Conservation (phyloP, 2,113 vertebrate genomes). For the Colossoma macropomum region DNA sequence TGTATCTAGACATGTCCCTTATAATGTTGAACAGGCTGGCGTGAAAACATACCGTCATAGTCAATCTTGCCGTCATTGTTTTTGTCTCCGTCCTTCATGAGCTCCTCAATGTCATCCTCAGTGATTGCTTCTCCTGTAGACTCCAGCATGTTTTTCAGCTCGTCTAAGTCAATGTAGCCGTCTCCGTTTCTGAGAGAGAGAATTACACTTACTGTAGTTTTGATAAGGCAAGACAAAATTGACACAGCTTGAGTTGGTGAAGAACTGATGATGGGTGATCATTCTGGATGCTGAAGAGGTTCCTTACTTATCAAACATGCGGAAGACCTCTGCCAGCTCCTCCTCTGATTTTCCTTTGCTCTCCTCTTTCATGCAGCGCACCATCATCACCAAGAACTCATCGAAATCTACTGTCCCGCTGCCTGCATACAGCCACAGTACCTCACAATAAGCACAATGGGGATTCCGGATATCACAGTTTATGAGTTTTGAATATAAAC, state of each 20-base stretch:
- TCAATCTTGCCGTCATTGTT: slow-evolving; percentile 84
- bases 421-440: slow-evolving; percentile 62
- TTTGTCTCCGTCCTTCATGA: slow-evolving; percentile 83
- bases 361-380: slow-evolving; percentile 84
- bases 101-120: slow-evolving; percentile 81
- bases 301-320: slow-evolving; percentile 83
- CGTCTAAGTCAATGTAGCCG: slow-evolving; percentile 82
- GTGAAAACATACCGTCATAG: slow-evolving; percentile 73
- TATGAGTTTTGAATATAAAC: no score
- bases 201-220: background rate
- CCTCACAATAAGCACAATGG: background rate
- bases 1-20: background rate
- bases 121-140: slow-evolving; percentile 81
- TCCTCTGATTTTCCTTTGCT: slow-evolving; percentile 85
- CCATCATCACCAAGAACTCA: slow-evolving; percentile 85
- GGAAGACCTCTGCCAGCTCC: slow-evolving; percentile 81
- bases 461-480: background rate
- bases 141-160: slow-evolving; percentile 79
- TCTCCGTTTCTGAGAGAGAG: slow-evolving; percentile 73
- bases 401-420: slow-evolving; percentile 83
- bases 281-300: background rate
- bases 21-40: background rate
- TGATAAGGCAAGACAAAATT: background rate
- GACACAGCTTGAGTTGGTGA: background rate
- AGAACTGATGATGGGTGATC: background rate